A percentile compares a stretch with the other conserved stretches of the same genome.
Conservation (phyloP, 2,797 vertebrate genomes). For the Apogon talboti region DNA sequence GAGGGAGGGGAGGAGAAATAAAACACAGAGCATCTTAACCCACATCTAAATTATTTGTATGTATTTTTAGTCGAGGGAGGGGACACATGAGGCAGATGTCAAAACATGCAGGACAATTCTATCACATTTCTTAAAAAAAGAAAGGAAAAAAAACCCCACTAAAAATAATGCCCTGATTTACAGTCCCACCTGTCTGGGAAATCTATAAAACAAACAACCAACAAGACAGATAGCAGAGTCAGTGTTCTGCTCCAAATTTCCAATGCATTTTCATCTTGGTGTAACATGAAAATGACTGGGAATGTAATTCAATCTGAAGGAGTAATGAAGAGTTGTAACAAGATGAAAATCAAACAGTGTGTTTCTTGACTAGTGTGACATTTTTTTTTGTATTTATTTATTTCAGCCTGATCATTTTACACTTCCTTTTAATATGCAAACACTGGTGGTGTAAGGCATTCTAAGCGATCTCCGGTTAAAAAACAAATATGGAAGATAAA, state of each 20-base stretch:
- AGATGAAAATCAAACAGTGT: background rate
- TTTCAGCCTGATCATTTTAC: background rate
- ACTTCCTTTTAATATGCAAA: background rate
- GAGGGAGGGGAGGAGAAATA: slow-evolving; percentile 16
- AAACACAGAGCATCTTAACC: slow-evolving; percentile 8
- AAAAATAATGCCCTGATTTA: slow-evolving; percentile 1
- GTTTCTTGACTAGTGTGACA: background rate
- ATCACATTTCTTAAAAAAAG: background rate
- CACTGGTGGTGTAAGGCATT: background rate
- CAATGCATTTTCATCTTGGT: background rate
- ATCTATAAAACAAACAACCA: slow-evolving; percentile 2
- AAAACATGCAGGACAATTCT: slow-evolving; percentile 15
- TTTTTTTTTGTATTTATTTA: background rate
- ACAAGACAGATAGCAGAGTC: background rate
- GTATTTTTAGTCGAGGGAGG: slow-evolving; percentile 3
- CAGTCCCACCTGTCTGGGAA: slow-evolving; percentile 11
- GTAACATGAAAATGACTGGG: slow-evolving; percentile 24
- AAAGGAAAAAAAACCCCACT: background rate
- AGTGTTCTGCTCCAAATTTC: background rate
- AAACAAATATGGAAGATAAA: slow-evolving; percentile 5
- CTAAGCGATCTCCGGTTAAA: background rate
- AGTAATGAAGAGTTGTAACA: background rate
- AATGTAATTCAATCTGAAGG: slow-evolving; percentile 19
- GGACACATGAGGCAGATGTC: background rate
- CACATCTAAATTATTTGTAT: slow-evolving; percentile 7